Conservation (phyloP, 2,888 invertebrate genomes). For the Ormyrus rosae region DNA sequence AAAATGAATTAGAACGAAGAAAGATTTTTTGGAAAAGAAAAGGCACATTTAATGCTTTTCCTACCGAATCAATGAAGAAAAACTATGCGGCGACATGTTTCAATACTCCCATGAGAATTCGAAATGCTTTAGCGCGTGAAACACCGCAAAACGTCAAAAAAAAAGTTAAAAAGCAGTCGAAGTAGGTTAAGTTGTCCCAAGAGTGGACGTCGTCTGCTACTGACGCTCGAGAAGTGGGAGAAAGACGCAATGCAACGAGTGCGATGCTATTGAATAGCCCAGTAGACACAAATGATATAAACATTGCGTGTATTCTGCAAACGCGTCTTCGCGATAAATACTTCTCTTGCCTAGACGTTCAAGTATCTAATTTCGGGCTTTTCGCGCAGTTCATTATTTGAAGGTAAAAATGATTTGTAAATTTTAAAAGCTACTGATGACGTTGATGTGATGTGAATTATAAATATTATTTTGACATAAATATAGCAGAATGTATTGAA, state of each 20-base stretch:
- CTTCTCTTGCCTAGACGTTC: neutral
- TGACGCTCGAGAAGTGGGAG: neutral
- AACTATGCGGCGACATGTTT: neutral
- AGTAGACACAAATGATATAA: constrained; percentile 5
- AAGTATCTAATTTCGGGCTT: too few relatives aligned
- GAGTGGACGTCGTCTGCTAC: constrained; percentile 10
- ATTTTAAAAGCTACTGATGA: too few relatives aligned
- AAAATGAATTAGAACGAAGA: neutral
- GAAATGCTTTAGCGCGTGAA: neutral
- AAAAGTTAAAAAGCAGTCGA: too few relatives aligned
- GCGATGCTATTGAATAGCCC: constrained; percentile 17
- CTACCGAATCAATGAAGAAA: neutral
- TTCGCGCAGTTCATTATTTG: too few relatives aligned
- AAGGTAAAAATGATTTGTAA: too few relatives aligned
- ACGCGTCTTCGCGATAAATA: constrained; percentile 10
- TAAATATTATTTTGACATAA: too few relatives aligned
- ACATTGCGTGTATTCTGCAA: neutral
- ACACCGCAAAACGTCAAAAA: neutral
- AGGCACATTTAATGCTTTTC: neutral
- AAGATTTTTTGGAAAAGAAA: neutral
- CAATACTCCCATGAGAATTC: neutral
- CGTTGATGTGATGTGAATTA: too few relatives aligned
- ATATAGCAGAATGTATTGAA: too few relatives aligned
- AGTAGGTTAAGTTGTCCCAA: constrained; percentile 38
- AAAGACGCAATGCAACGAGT: constrained; percentile 15